A percentile compares a stretch with the other conserved stretches of the same genome.
Conservation (phyloP, 64 coral and sea anemone species). For the Stichodactyla helianthus region DNA sequence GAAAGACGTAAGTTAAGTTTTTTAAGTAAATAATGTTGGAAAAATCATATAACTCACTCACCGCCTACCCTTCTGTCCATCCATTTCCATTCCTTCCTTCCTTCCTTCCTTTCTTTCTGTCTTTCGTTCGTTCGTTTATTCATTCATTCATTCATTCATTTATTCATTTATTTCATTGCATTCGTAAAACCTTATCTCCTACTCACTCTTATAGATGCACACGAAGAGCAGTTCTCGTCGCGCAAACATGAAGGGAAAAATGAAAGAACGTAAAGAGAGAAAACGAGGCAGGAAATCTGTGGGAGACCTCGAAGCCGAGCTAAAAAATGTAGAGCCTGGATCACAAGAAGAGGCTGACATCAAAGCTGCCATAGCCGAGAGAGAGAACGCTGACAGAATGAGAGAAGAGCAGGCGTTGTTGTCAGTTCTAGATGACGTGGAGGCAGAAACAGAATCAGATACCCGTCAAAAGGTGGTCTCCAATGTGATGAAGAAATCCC, state of each 20-base stretch:
- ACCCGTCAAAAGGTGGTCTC: conserved; percentile 55
- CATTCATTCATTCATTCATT: neutral
- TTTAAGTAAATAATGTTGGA: neutral
- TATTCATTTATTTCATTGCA: neutral
- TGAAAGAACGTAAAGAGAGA: conserved; percentile 79
- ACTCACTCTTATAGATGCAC: conserved; percentile 45
- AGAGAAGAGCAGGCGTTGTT: conserved; percentile 62
- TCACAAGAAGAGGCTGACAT: conserved; percentile 72
- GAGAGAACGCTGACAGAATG: conserved; percentile 56
- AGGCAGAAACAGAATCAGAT: conserved; percentile 42
- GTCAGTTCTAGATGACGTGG: conserved; percentile 55
- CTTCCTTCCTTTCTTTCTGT: no score
- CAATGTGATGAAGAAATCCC: conserved; percentile 58
- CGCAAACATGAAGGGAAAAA: conserved; percentile 88
- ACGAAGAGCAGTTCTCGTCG: conserved; percentile 40
- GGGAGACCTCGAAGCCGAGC: conserved; percentile 59
- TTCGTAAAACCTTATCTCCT: neutral
- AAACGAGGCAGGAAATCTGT: conserved; percentile 58
- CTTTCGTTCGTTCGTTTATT: no score
- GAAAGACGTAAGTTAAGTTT: conserved; percentile 54
- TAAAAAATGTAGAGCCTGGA: conserved; percentile 67
- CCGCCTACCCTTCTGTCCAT: neutral
- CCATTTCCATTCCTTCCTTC: no score
- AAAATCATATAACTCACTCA: neutral
- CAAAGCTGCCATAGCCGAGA: conserved; percentile 47